These are phyloP conservation scores for Stenolophus ochropezus DNA, from an alignment of 2,888 invertebrate genomes.

Conservation along the genomic window DNA sequence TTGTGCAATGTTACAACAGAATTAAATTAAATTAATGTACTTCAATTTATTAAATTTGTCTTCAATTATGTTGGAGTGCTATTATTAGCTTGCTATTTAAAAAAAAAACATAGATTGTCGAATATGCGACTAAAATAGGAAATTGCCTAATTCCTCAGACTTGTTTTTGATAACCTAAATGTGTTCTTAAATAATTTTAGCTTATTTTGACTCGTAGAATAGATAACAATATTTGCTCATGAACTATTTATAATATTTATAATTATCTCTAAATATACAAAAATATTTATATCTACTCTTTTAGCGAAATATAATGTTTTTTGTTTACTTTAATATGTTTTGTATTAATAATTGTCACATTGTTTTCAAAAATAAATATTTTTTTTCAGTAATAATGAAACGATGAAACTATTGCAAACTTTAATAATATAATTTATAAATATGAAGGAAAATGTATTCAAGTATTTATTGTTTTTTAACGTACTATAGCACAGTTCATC, in stretches of 20 bases:
- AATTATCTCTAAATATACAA: not conserved
- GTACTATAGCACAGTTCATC: not conserved
- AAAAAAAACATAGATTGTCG: no score
- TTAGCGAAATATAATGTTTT: not conserved
- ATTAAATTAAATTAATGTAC: no score
- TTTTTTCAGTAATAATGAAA: no score
- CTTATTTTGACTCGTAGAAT: not conserved
- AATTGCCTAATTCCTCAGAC: not conserved
- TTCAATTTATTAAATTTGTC: no score
- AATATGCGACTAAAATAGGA: no score
- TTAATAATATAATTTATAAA: no score
- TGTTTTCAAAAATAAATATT: no score
- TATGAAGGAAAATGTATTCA: no score
- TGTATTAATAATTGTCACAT: not conserved
- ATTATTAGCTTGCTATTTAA: no score
- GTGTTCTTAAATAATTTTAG: not conserved
- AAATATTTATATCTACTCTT: not conserved
- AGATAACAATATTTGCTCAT: conserved; percentile 3
- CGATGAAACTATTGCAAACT: no score
- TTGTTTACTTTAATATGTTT: not conserved
- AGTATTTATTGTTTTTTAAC: not conserved
- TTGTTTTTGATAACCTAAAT: not conserved
- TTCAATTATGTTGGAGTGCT: no score
- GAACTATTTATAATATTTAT: not conserved
- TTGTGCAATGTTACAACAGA: no score